These are phyloP conservation scores for Setipinna tenuifilis DNA, from an alignment of 2,797 vertebrate species.

Conservation along the genomic window DNA sequence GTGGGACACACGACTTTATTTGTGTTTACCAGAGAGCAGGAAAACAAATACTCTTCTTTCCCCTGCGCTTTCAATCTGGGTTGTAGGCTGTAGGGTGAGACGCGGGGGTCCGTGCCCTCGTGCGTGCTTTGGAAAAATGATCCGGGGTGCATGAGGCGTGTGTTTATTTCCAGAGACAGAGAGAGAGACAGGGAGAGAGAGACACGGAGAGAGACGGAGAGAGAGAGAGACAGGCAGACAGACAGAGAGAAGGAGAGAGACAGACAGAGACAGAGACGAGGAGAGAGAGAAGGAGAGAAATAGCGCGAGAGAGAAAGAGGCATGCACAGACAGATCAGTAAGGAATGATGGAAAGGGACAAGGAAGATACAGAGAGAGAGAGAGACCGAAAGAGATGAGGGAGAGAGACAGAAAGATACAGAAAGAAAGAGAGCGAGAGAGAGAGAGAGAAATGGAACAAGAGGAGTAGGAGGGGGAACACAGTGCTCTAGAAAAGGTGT, in stretches of 20 bases:
- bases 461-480: neutral
- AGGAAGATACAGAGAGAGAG: neutral
- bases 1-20: neutral
- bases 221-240: neutral
- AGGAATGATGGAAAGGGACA: neutral
- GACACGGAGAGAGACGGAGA: neutral
- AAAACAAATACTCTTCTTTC: neutral
- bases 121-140: constrained; percentile 6
- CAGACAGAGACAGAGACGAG: neutral
- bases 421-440: neutral
- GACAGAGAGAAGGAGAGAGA: neutral
- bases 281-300: neutral
- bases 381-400: neutral
- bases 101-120: neutral
- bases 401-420: neutral
- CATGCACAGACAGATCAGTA: no score
- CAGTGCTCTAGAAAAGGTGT: neutral
- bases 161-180: constrained; percentile 19
- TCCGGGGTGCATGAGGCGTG: neutral
- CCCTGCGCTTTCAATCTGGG: neutral
- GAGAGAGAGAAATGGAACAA: neutral
- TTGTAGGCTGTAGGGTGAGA: constrained; percentile 1
- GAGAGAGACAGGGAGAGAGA: neutral
- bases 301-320: no score
- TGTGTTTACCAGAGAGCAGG: neutral